phyloP scores from a whole-genome alignment of 2,888 invertebrate species.

The Mesochorus sp. region DNA sequence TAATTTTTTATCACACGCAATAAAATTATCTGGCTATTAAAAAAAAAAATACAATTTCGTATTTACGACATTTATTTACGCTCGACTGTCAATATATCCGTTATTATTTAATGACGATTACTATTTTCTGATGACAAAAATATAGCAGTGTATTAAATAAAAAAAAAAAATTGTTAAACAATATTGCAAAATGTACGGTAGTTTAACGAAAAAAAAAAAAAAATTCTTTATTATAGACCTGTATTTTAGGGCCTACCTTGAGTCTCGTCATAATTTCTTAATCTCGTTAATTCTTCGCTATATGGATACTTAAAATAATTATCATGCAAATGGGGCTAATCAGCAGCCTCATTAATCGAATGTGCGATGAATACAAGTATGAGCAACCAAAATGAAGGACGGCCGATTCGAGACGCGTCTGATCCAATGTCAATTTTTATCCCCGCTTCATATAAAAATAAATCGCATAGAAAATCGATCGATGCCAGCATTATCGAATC shows the following conservation, averaged over 20 bases:
- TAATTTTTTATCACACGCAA: no score
- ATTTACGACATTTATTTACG: no score
- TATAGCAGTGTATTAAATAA: no score
- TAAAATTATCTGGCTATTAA: no score
- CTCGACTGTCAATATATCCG: no score
- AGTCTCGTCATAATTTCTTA: not conserved
- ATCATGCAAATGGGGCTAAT: conserved; percentile 21
- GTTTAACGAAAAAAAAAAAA: not conserved
- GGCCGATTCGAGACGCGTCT: conserved; percentile 32
- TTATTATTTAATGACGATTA: no score
- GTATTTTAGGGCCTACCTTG: not conserved
- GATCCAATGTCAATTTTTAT: conserved; percentile 40
- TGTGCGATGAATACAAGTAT: conserved; percentile 20
- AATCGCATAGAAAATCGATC: conserved; percentile 27
- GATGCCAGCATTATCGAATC: not conserved
- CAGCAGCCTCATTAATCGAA: conserved; percentile 33
- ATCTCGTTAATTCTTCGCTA: conserved; percentile 19
- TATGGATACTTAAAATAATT: conserved; percentile 17
- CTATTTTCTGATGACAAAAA: no score
- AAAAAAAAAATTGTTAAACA: not conserved
- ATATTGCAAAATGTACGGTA: no score
- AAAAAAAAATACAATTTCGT: no score
- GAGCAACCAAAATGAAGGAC: conserved; percentile 8
- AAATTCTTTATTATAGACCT: no score
- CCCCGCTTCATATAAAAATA: conserved; percentile 32